A percentile compares a stretch with the other conserved stretches of the same genome.
phyloP scores from a whole-genome alignment of 2,888 invertebrate genomes.

The Dryobotodes eremita region DNA sequence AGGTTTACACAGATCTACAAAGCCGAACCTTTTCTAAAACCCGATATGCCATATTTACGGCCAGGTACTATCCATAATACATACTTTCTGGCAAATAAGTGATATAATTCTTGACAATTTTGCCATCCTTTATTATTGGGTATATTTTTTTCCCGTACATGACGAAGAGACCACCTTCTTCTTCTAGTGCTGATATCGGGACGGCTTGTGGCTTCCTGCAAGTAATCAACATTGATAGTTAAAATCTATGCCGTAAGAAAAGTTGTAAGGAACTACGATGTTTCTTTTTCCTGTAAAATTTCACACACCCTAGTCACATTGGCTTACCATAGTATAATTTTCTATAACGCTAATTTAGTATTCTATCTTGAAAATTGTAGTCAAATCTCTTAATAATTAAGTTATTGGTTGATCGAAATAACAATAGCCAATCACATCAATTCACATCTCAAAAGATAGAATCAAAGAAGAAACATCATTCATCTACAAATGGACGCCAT shows the following conservation, averaged over 20 bases:
- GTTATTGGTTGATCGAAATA: neutral
- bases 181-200: constrained; percentile 79
- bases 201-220: constrained; percentile 80
- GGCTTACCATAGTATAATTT: neutral
- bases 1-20: neutral
- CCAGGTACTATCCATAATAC: constrained; percentile 52
- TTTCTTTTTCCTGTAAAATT: neutral
- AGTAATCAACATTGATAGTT: neutral
- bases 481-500: neutral
- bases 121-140: constrained; percentile 82
- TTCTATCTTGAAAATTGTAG: neutral
- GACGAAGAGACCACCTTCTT: constrained; percentile 83
- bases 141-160: constrained; percentile 82
- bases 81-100: constrained; percentile 77
- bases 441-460: neutral
- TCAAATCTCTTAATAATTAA: neutral
- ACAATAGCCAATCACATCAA: neutral
- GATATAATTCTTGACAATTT: constrained; percentile 77
- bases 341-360: neutral
- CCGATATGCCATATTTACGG: neutral
- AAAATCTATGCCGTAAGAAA: neutral
- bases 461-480: neutral
- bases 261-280: neutral
- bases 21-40: neutral
- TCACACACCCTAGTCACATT: neutral